phyloP scores from a whole-genome alignment of 2,113 vertebrate genomes.

The Ginglymostoma cirratum region DNA sequence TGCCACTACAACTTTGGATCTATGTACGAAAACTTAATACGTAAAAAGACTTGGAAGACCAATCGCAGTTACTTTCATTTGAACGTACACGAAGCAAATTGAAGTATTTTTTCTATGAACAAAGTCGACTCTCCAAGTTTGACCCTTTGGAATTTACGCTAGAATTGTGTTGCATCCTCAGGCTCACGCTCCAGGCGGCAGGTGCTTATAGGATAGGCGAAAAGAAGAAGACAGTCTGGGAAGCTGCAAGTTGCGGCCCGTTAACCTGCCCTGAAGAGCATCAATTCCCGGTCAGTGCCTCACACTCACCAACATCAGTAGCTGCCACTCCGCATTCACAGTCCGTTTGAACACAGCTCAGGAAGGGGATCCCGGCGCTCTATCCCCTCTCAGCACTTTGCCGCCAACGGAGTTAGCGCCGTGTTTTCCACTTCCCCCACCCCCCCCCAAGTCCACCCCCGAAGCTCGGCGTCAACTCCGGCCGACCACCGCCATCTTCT shows the following conservation, averaged over 20 bases:
- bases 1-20: too few relatives aligned
- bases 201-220: neutral
- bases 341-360: neutral
- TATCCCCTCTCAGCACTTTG: neutral
- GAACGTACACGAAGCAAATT: neutral
- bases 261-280: neutral
- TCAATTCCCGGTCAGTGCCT: neutral
- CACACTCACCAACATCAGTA: conserved; percentile 30
- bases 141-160: neutral
- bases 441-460: neutral
- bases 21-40: neutral
- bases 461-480: neutral
- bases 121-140: neutral
- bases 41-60: neutral
- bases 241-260: neutral
- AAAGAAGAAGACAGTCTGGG: neutral
- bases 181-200: neutral
- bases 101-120: neutral
- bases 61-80: neutral
- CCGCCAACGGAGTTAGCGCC: neutral
- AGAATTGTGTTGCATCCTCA: neutral
- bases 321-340: neutral
- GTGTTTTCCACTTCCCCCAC: neutral
- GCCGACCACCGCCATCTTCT: conserved; percentile 30
- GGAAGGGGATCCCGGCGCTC: neutral